Evolutionary conservation across 2,888 invertebrate species (phyloP).

Genomic region (Melanargia galathea): DNA sequence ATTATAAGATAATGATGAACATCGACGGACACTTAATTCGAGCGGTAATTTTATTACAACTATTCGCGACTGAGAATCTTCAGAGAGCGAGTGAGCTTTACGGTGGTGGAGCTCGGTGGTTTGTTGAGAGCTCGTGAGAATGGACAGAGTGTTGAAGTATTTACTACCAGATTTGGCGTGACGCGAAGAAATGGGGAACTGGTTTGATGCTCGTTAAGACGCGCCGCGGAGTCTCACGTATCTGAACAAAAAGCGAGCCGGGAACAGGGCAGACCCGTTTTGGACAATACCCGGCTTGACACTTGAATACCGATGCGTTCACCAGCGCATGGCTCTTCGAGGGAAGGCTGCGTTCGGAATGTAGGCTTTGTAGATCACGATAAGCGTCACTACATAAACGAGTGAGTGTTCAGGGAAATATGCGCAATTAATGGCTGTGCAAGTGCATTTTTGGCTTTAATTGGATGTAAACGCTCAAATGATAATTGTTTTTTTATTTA

Average conservation of each 20-base stretch:
- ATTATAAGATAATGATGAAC: slow-evolving; percentile 47
- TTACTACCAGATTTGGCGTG: slow-evolving; percentile 73
- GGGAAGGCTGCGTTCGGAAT: slow-evolving; percentile 41
- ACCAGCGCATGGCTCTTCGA: slow-evolving; percentile 46
- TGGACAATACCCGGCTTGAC: slow-evolving; percentile 72
- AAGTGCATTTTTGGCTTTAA: slow-evolving; percentile 9
- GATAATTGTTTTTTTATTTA: slow-evolving; percentile 2
- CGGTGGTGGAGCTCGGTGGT: slow-evolving; percentile 34
- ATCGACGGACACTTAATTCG: slow-evolving; percentile 29
- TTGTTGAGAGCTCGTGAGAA: slow-evolving; percentile 55
- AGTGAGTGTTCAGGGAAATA: slow-evolving; percentile 12
- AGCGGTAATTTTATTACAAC: slow-evolving; percentile 26
- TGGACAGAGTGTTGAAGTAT: slow-evolving; percentile 60
- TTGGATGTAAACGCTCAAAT: slow-evolving; percentile 1
- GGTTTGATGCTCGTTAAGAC: slow-evolving; percentile 75
- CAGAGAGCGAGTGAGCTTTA: slow-evolving; percentile 2
- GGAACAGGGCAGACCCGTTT: slow-evolving; percentile 67
- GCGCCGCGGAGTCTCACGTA: slow-evolving; percentile 75
- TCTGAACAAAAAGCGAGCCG: slow-evolving; percentile 68
- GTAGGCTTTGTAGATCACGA: slow-evolving; percentile 39
- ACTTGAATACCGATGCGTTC: slow-evolving; percentile 73
- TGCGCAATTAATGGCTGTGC: slow-evolving; percentile 9
- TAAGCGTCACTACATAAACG: slow-evolving; percentile 21
- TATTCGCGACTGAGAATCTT: slow-evolving; percentile 13
- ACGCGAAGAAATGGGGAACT: slow-evolving; percentile 70